These are phyloP conservation scores for Diachasmimorpha longicaudata DNA, from an alignment of 1,140 invertebrate genomes.

Conservation along the genomic window DNA sequence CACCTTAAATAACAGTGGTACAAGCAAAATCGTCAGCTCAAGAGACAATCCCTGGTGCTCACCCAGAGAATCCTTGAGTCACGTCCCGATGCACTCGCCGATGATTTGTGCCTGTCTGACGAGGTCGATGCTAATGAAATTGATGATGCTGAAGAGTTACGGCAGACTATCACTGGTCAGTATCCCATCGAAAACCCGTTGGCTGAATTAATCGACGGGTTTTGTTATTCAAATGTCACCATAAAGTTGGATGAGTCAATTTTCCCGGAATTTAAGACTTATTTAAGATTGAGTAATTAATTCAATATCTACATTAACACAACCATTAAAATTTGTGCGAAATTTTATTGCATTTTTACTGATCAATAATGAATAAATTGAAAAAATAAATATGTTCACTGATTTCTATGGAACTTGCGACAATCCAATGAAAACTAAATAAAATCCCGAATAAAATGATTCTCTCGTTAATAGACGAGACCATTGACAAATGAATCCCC, in stretches of 20 bases:
- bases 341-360: too few relatives aligned
- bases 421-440: too few relatives aligned
- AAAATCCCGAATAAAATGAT: too few relatives aligned
- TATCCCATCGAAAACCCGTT: constrained; percentile 1
- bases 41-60: constrained; percentile 69
- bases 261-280: too few relatives aligned
- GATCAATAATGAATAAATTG: too few relatives aligned
- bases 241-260: background rate
- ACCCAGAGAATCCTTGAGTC: constrained; percentile 63
- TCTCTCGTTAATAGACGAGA: too few relatives aligned
- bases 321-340: too few relatives aligned
- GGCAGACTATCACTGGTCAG: constrained; percentile 67
- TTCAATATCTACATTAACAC: too few relatives aligned
- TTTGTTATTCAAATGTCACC: background rate
- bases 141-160: constrained; percentile 72
- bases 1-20: constrained; percentile 67
- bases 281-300: too few relatives aligned
- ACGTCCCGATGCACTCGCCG: constrained; percentile 48
- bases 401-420: too few relatives aligned
- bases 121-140: constrained; percentile 63
- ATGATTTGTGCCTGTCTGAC: constrained; percentile 51
- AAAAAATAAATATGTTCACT: too few relatives aligned
- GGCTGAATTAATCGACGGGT: background rate
- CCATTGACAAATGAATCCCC: too few relatives aligned
- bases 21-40: constrained; percentile 74